These are phyloP conservation scores for Penaeus japonicus DNA, from an alignment of 1,140 invertebrate species.

Conservation along the genomic window DNA sequence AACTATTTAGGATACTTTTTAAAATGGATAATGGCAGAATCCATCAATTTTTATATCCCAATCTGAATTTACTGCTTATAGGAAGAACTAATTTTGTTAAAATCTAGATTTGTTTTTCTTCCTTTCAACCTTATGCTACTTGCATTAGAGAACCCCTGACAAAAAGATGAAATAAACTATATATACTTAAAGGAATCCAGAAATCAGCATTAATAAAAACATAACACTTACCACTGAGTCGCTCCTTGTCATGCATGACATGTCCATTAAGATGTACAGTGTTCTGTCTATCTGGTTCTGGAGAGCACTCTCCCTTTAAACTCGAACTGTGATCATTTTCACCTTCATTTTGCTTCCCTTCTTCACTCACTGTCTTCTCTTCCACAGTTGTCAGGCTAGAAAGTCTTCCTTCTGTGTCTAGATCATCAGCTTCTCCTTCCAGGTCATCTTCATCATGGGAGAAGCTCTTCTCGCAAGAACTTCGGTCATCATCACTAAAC, in stretches of 20 bases:
- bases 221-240: conserved; percentile 29
- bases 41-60: no score
- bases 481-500: conserved; percentile 47
- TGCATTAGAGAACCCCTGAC: no score
- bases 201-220: background rate
- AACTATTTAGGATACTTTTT: no score
- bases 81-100: no score
- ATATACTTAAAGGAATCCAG: background rate
- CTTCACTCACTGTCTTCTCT: conserved; percentile 37
- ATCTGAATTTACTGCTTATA: no score
- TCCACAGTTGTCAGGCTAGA: conserved; percentile 40
- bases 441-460: conserved; percentile 50
- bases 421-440: conserved; percentile 23
- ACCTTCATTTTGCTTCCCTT: conserved; percentile 18
- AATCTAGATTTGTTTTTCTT: no score
- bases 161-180: background rate
- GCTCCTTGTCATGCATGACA: conserved; percentile 28
- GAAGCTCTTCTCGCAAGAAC: conserved; percentile 45
- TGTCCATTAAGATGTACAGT: conserved; percentile 44
- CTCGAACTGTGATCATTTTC: conserved; percentile 15
- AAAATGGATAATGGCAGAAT: no score
- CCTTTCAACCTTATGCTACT: no score
- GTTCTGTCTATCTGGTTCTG: conserved; percentile 40
- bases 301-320: conserved; percentile 34
- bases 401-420: conserved; percentile 15